Percentiles rank a stretch among this genome's conserved stretches.
phyloP scores from a whole-genome alignment of 2,888 invertebrate genomes.

The Cephus pygmeus region DNA sequence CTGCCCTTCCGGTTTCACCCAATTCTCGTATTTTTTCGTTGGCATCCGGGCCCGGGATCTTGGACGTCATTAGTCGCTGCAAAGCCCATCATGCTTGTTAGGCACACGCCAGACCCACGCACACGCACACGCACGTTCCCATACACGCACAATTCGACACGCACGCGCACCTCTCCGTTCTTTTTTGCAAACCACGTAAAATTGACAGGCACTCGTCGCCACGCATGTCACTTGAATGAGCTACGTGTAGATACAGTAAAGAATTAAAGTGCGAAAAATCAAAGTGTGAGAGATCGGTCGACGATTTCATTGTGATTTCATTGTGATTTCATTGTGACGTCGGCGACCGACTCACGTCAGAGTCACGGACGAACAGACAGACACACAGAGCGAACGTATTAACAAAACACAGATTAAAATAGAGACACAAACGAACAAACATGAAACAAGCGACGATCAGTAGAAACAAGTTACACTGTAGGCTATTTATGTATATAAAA shows the following conservation, averaged over 20 bases:
- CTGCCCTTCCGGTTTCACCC: background rate
- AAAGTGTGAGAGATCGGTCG: background rate
- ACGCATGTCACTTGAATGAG: background rate
- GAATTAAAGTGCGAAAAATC: background rate
- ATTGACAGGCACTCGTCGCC: background rate
- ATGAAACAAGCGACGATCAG: conserved; percentile 42
- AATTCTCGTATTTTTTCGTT: background rate
- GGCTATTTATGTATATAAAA: conserved; percentile 25
- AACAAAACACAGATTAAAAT: conserved; percentile 41
- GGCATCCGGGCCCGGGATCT: background rate
- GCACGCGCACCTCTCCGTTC: conserved; percentile 12
- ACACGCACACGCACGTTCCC: conserved; percentile 25
- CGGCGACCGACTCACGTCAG: conserved; percentile 21
- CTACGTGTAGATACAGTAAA: background rate
- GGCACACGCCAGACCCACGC: conserved; percentile 51
- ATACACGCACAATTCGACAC: conserved; percentile 33
- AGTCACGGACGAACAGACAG: conserved; percentile 34
- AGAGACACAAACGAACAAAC: conserved; percentile 42
- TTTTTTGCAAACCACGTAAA: too few species aligned
- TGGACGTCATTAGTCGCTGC: conserved; percentile 63
- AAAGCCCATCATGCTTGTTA: conserved; percentile 66
- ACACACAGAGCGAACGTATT: conserved; percentile 48
- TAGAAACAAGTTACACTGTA: conserved; percentile 28
- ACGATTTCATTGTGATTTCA: background rate
- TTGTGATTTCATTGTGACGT: background rate